These are phyloP conservation scores for Amiota mariae DNA, from an alignment of 2,888 invertebrate genomes.

Conservation along the genomic window DNA sequence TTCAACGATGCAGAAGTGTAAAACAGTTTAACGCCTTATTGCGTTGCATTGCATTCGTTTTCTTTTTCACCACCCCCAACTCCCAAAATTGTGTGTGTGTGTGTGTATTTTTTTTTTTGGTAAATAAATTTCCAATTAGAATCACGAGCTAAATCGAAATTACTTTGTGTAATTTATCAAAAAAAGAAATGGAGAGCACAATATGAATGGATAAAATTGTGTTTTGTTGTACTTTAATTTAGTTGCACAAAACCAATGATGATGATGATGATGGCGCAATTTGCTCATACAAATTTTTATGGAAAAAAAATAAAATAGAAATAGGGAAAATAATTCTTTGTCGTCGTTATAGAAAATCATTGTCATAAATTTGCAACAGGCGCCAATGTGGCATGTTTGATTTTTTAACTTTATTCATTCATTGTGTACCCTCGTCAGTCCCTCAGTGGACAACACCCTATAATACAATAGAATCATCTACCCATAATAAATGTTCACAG, in stretches of 20 bases:
- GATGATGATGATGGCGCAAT: not conserved
- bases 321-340: not conserved
- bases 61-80: not conserved
- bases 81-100: slow-evolving; percentile 20
- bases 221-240: not conserved
- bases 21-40: slow-evolving; percentile 65
- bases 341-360: slow-evolving; percentile 51
- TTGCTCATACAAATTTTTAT: not conserved
- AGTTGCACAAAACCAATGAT: not conserved
- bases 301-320: too few relatives aligned
- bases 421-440: not conserved
- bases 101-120: slow-evolving; percentile 27
- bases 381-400: slow-evolving; percentile 53
- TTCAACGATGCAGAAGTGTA: slow-evolving; percentile 60
- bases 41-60: not conserved
- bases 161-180: slow-evolving; percentile 11
- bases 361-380: slow-evolving; percentile 62
- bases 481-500: not conserved
- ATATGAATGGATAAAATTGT: not conserved
- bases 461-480: not conserved
- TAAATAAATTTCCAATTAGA: slow-evolving; percentile 5
- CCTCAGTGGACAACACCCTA: not conserved
- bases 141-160: not conserved
- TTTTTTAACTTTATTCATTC: slow-evolving; percentile 54
- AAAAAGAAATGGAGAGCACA: not conserved